These are phyloP conservation scores for Sycon ciliatum DNA, from an alignment of 37 sponge, comb jelly and placozoan genomes.

Conservation along the genomic window DNA sequence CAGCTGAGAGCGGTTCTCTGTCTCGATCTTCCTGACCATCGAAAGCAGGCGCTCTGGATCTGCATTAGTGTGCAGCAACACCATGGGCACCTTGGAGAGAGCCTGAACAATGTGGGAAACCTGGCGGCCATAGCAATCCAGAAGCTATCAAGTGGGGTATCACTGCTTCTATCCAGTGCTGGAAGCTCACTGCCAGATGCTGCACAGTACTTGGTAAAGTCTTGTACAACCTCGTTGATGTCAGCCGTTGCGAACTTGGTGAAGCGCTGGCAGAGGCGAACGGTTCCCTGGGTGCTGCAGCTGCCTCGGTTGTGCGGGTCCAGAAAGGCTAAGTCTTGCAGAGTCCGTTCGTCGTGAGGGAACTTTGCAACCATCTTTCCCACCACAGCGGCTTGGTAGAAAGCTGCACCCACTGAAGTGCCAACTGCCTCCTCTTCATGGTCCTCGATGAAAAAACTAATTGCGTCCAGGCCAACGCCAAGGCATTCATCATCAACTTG, in stretches of 20 bases:
- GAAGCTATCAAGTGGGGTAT: background rate
- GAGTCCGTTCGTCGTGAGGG: no score
- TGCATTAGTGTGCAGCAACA: conserved; percentile 33
- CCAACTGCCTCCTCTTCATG: no score
- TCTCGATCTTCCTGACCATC: conserved; percentile 25
- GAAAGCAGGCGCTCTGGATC: conserved; percentile 27
- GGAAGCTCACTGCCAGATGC: background rate
- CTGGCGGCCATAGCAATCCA: background rate
- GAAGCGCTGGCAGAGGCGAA: no score
- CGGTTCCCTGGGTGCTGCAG: no score
- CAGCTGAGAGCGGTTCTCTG: conserved; percentile 22
- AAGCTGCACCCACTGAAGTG: no score
- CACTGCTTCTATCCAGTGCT: background rate
- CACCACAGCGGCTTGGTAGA: no score
- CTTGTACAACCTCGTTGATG: no score
- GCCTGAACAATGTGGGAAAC: conserved; percentile 14
- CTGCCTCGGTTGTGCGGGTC: no score
- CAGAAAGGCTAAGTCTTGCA: no score
- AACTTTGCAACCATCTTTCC: no score
- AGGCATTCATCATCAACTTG: background rate
- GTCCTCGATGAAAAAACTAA: background rate
- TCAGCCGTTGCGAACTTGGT: no score
- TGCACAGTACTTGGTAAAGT: background rate
- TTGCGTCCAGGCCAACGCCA: background rate
- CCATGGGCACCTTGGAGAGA: conserved; percentile 9